These are phyloP conservation scores for Aegithalos caudatus DNA, from an alignment of 2,113 vertebrate species.

Conservation along the genomic window DNA sequence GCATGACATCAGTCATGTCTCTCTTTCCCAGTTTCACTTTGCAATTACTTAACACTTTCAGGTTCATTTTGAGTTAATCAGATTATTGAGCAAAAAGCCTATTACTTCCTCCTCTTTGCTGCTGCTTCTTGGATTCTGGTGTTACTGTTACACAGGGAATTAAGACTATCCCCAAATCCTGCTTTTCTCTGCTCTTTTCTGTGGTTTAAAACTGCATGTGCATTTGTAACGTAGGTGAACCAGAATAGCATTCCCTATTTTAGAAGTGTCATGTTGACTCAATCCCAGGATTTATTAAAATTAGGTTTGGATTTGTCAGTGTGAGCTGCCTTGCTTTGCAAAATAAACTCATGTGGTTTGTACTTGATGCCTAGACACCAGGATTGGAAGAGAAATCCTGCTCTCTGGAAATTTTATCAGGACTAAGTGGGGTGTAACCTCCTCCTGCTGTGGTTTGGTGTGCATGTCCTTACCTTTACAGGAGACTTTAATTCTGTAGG, in stretches of 20 bases:
- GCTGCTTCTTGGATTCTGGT: neutral
- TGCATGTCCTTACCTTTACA: fast-evolving
- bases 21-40: neutral
- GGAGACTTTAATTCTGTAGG: neutral
- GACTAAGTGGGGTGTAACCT: neutral
- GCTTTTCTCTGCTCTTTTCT: neutral
- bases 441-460: neutral
- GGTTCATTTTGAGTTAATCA: neutral
- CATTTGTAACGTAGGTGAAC: neutral
- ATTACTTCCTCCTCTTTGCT: neutral
- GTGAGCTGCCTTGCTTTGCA: neutral
- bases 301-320: neutral
- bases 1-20: neutral
- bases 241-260: neutral
- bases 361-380: neutral
- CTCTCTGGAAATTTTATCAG: neutral
- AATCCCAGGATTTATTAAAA: neutral
- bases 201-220: neutral
- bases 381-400: neutral
- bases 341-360: neutral
- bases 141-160: neutral
- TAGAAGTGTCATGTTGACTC: neutral
- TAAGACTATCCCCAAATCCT: neutral
- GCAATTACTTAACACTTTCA: neutral
- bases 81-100: neutral